A percentile compares a stretch with the other conserved stretches of the same genome.
Evolutionary conservation across 2,797 vertebrate genomes (phyloP).

Genomic region (Ateles fusciceps): DNA sequence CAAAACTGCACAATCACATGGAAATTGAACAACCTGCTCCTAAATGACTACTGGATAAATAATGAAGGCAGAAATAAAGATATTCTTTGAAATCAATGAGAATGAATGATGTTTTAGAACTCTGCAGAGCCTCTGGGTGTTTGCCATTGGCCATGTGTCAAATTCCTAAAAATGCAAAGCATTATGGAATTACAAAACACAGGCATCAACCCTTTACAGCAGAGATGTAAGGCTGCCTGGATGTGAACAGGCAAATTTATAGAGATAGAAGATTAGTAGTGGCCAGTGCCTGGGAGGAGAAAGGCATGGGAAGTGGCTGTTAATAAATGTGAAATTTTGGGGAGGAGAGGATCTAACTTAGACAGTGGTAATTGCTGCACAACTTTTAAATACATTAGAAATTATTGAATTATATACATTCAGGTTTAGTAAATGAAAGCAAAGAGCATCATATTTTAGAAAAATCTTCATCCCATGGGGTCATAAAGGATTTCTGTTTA

Average conservation of each 20-base stretch:
- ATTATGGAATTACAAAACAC: not conserved
- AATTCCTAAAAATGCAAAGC: not conserved
- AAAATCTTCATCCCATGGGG: not conserved
- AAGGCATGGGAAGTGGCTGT: not conserved
- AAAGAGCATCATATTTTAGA: not conserved
- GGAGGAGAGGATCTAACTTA: not conserved
- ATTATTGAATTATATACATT: not conserved
- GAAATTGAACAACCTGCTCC: too few species aligned
- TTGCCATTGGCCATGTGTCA: not conserved
- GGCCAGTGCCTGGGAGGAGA: not conserved
- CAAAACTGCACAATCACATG: too few species aligned
- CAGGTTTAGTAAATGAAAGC: not conserved
- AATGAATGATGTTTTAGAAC: not conserved
- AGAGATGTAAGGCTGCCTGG: not conserved
- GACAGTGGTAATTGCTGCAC: not conserved
- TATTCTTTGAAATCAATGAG: too few species aligned
- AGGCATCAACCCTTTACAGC: not conserved
- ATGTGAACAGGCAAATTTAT: not conserved
- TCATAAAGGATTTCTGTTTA: not conserved
- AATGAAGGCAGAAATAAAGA: too few species aligned
- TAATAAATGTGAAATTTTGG: not conserved
- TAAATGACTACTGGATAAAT: too few species aligned
- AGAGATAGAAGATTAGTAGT: not conserved
- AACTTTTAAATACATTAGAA: not conserved
- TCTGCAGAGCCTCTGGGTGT: not conserved